Percentiles rank a stretch among this genome's conserved stretches.
phyloP scores from a whole-genome alignment of 2,888 invertebrate genomes.

The Cerceris rybyensis region DNA sequence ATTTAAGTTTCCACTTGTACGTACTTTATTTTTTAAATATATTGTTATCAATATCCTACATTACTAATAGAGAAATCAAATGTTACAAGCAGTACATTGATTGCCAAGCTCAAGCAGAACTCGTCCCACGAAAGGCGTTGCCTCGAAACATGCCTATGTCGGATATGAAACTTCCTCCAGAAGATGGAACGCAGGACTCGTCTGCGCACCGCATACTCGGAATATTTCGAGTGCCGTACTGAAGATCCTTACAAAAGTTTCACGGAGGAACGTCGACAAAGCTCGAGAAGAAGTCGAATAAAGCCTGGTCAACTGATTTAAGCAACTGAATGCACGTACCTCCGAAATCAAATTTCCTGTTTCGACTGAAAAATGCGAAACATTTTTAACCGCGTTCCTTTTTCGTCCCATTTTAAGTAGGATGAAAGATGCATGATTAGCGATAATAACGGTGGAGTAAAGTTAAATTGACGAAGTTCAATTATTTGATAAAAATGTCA shows the following conservation, averaged over 20 bases:
- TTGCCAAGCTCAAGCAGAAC: too few species aligned
- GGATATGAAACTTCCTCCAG: conserved; percentile 67
- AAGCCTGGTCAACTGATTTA: conserved; percentile 49
- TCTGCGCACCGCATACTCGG: conserved; percentile 12
- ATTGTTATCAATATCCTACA: too few species aligned
- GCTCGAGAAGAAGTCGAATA: conserved; percentile 41
- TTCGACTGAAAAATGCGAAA: not conserved
- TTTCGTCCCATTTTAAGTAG: too few species aligned
- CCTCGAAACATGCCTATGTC: conserved; percentile 44
- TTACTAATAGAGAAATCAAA: too few species aligned
- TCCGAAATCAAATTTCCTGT: conserved; percentile 44
- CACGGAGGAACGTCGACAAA: conserved; percentile 42
- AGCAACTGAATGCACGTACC: conserved; percentile 23
- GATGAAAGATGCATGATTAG: too few species aligned
- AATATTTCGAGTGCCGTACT: conserved; percentile 23
- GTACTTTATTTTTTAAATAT: too few species aligned
- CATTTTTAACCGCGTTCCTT: not conserved
- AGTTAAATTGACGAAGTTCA: too few species aligned
- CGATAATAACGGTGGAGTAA: too few species aligned
- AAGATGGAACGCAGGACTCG: conserved; percentile 43
- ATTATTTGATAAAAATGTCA: too few species aligned
- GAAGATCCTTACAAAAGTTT: conserved; percentile 39
- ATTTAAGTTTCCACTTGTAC: too few species aligned
- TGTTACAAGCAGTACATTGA: not conserved
- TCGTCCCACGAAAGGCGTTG: conserved; percentile 21